Base-by-base conservation (phyloP, 2,797 vertebrate genomes). In the Semaprochilodus insignis region DNA sequence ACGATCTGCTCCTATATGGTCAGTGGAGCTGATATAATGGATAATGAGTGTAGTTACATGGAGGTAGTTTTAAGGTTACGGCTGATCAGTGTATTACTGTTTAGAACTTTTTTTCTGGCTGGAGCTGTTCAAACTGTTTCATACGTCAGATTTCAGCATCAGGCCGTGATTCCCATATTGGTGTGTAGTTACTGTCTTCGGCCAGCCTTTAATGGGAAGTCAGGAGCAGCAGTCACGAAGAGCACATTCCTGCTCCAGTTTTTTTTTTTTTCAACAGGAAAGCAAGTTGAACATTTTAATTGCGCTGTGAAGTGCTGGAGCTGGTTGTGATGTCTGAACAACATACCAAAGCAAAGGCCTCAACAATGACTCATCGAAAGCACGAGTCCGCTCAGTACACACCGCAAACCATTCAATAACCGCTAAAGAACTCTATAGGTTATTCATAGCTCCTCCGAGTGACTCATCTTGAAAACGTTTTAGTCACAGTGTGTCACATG, bases 391-490 rank as follows among this genome's bases (percentile, higher is more conserved):
- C 71, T 16, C 23, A 52, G 69, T 40, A 25, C 40, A 73, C 59
- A 65, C 27, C 23, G 2, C 23, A 31, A 27, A 14, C 59, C 34
- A 19, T 16, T 44, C 16, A 51, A 55, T 0, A 55, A 23, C 69
- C 23, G 15, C 57, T 15, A 69, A 25, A 62, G 44, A 66, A 25
- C 63, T 21, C 31, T 23, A 0, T 31, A 21, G 54, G 36, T 36
- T 62, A 69, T 23, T 44, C 52, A 57, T 25, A 51, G 80, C 60
- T 74, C 51, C 63, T 48, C 15, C 6, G 54, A 71, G 59, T 79
- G 71, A 85, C 81, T 81, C 76, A 79, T 73, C 21, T 23, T 31
- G 59, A 55, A 82, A 81, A 75, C 62, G 66, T 71, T 80, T 77
- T 51, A 63, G 34, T 72, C 62, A 55, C 72, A 81, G 81, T 80